Evolutionary conservation across 2,888 invertebrate genomes (phyloP).

Genomic region (Tricholauxania praeusta): DNA sequence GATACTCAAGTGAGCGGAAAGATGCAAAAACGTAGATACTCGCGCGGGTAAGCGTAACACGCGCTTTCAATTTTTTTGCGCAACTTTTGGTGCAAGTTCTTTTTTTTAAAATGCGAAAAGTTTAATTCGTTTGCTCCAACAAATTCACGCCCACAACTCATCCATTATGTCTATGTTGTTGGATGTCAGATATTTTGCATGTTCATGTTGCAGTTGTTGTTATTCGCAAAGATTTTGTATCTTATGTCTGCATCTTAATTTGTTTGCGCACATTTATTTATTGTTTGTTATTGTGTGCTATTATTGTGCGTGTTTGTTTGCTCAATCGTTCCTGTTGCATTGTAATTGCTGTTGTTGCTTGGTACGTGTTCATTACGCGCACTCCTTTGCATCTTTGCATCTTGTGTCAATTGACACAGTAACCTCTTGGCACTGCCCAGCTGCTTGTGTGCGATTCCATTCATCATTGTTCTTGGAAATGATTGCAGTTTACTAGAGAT

Average conservation of each 20-base stretch:
- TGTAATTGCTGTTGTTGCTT: too few species aligned
- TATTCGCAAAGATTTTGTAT: not conserved
- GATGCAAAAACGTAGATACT: not conserved
- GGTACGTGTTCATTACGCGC: not conserved
- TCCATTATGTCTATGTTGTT: too few species aligned
- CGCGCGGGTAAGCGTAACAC: not conserved
- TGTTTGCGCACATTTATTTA: not conserved
- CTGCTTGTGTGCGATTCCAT: conserved; percentile 13
- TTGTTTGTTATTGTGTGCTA: not conserved
- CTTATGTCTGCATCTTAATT: conserved; percentile 41
- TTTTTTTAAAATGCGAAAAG: too few species aligned
- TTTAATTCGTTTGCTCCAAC: too few species aligned
- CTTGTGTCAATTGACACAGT: conserved; percentile 40
- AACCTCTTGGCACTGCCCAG: conserved; percentile 30
- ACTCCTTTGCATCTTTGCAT: not conserved
- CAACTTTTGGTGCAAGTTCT: too few species aligned
- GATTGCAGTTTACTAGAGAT: conserved; percentile 18
- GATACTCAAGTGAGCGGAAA: not conserved
- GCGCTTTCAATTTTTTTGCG: too few species aligned
- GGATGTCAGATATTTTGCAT: not conserved
- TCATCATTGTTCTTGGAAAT: conserved; percentile 21
- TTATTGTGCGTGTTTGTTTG: too few species aligned
- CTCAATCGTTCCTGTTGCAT: too few species aligned
- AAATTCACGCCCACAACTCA: too few species aligned
- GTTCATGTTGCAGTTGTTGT: conserved; percentile 2